phyloP scores from a whole-genome alignment of 1,140 invertebrate genomes.

The Scaptomyza graminum region DNA sequence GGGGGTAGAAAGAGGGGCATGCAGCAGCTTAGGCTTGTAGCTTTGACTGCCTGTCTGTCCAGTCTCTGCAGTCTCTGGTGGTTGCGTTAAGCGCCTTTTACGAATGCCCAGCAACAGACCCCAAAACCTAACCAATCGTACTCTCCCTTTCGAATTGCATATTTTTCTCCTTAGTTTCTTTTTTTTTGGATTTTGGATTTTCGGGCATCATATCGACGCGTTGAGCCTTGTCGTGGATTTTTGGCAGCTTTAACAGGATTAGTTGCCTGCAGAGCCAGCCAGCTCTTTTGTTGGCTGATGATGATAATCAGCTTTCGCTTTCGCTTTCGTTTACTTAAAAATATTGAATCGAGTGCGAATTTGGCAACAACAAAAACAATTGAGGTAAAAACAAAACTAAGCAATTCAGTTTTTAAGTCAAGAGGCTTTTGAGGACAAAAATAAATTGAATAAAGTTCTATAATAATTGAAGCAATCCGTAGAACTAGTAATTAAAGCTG shows the following conservation, averaged over 20 bases:
- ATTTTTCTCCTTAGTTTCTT: constrained; percentile 5
- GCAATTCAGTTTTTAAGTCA: background rate
- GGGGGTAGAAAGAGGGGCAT: background rate
- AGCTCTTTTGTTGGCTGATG: constrained; percentile 18
- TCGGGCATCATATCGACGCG: constrained; percentile 32
- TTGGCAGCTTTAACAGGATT: constrained; percentile 78
- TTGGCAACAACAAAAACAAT: background rate
- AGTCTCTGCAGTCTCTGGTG: background rate
- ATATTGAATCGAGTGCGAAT: background rate
- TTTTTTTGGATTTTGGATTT: background rate
- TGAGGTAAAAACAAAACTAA: background rate
- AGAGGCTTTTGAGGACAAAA: background rate
- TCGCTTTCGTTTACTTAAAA: constrained; percentile 26
- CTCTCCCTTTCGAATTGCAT: background rate
- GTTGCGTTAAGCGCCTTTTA: constrained; percentile 46
- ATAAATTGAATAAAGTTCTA: background rate
- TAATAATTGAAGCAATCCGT: no score
- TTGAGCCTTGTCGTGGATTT: constrained; percentile 66
- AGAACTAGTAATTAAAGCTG: no score
- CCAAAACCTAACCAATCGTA: background rate
- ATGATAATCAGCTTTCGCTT: constrained; percentile 21
- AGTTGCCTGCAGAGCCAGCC: constrained; percentile 48
- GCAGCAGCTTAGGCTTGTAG: constrained; percentile 53
- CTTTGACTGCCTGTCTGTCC: constrained; percentile 60
- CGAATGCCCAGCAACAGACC: constrained; percentile 34